Conservation (phyloP, 1,140 invertebrate species). For the Penaeus chinensis region DNA sequence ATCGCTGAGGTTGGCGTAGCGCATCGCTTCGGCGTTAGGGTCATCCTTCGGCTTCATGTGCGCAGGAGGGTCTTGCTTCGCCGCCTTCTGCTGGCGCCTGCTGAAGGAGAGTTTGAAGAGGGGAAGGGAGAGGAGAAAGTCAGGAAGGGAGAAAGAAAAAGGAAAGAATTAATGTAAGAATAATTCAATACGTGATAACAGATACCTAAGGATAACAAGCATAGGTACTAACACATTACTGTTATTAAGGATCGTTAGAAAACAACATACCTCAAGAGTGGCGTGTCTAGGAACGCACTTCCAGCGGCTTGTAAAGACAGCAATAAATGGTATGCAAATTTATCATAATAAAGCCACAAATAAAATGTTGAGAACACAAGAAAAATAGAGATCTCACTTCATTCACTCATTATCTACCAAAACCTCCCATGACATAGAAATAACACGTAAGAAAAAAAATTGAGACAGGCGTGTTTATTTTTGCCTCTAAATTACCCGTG, state of each 20-base stretch:
- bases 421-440: too few relatives aligned
- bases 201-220: too few relatives aligned
- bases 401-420: too few relatives aligned
- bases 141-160: not conserved
- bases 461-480: too few relatives aligned
- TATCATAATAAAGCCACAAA: not conserved
- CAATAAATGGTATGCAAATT: not conserved
- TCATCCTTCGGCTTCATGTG: conserved; percentile 8
- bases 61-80: not conserved
- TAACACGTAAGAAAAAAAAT: too few relatives aligned
- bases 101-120: not conserved
- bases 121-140: not conserved
- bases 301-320: conserved; percentile 8
- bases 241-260: too few relatives aligned
- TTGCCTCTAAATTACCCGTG: too few relatives aligned
- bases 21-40: conserved; percentile 1
- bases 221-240: too few relatives aligned
- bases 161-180: too few relatives aligned
- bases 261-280: conserved; percentile 1
- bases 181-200: too few relatives aligned
- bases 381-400: too few relatives aligned
- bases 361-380: not conserved
- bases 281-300: not conserved
- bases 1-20: conserved; percentile 38
- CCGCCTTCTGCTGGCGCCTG: conserved; percentile 31